Evolutionary conservation across 37 sponge, comb jelly and placozoan species (phyloP).

Genomic region (Sycon ciliatum): DNA sequence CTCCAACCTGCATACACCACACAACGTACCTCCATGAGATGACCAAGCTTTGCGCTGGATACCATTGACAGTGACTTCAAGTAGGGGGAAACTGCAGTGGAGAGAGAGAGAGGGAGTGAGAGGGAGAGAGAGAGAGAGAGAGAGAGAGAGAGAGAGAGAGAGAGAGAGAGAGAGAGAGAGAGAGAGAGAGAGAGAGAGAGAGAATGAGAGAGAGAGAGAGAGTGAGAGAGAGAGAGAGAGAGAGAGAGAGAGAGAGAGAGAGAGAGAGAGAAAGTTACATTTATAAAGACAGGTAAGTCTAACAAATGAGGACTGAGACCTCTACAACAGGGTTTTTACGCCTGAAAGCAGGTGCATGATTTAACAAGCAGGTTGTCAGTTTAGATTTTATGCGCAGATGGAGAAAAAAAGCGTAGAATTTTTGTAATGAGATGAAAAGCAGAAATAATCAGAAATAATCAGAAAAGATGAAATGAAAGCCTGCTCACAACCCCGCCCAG

Average conservation of each 20-base stretch:
- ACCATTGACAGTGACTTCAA: constrained; percentile 79
- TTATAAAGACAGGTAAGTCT: too few relatives aligned
- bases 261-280: too few relatives aligned
- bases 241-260: neutral
- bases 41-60: constrained; percentile 75
- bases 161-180: neutral
- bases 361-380: too few relatives aligned
- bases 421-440: constrained; percentile 1
- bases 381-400: too few relatives aligned
- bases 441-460: neutral
- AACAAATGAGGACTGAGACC: too few relatives aligned
- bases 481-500: too few relatives aligned
- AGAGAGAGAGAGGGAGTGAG: neutral
- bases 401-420: too few relatives aligned
- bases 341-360: too few relatives aligned
- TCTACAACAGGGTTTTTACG: too few relatives aligned
- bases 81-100: constrained; percentile 72
- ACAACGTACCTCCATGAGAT: constrained; percentile 68
- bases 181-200: neutral
- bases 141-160: neutral
- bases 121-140: neutral
- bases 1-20: neutral
- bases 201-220: neutral
- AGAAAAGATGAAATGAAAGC: neutral
- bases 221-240: neutral